phyloP scores from a whole-genome alignment of 2,888 invertebrate species.

The Drosophila nigritarsus region DNA sequence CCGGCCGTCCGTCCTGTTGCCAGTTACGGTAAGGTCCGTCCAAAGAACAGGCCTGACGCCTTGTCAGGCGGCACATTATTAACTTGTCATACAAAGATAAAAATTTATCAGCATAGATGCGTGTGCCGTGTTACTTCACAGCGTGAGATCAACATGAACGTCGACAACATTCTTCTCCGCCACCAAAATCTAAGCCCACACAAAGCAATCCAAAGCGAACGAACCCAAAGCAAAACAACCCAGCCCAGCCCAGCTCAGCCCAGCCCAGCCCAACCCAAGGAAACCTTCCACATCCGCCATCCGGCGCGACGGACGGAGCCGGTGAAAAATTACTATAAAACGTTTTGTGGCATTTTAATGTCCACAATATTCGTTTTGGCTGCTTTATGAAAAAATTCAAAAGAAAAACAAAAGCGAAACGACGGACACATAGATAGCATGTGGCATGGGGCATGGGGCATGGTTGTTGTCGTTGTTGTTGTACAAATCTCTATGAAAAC shows the following conservation, averaged over 20 bases:
- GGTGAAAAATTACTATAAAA: slow-evolving; percentile 81
- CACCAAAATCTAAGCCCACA: background rate
- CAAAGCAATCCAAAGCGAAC: background rate
- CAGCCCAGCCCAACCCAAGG: background rate
- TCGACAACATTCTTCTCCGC: slow-evolving; percentile 49
- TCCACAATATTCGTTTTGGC: slow-evolving; percentile 65
- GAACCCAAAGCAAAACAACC: slow-evolving; percentile 6
- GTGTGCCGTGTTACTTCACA: slow-evolving; percentile 63
- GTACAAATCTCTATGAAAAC: background rate
- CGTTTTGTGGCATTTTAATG: slow-evolving; percentile 83
- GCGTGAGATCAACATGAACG: slow-evolving; percentile 72
- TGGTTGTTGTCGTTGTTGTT: background rate
- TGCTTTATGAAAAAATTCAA: slow-evolving; percentile 70
- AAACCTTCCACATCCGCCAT: slow-evolving; percentile 14
- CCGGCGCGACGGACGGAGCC: slow-evolving; percentile 19
- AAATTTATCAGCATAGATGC: slow-evolving; percentile 80
- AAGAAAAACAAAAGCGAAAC: slow-evolving; percentile 54
- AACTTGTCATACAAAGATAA: slow-evolving; percentile 83
- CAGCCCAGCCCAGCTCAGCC: background rate
- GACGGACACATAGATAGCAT: slow-evolving; percentile 32
- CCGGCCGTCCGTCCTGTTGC: background rate
- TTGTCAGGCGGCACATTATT: slow-evolving; percentile 73
- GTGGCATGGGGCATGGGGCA: background rate
- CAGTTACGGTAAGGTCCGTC: background rate
- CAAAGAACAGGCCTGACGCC: slow-evolving; percentile 41